A percentile compares a stretch with the other conserved stretches of the same genome.
phyloP scores from a whole-genome alignment of 2,797 vertebrate species.

The Dromococcyx pavoninus region DNA sequence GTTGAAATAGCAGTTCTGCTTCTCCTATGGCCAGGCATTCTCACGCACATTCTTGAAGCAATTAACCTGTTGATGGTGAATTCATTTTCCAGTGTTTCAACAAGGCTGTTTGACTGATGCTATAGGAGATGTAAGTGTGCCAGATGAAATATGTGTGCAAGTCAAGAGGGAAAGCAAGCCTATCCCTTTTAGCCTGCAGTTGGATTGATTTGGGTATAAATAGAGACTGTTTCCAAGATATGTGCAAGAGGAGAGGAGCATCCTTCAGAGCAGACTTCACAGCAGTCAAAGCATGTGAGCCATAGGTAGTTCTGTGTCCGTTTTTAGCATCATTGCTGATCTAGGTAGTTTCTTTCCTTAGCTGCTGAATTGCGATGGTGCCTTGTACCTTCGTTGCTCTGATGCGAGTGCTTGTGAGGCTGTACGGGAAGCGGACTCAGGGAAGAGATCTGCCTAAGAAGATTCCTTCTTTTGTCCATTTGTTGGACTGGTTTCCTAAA shows the following conservation, averaged over 20 bases:
- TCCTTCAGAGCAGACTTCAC: neutral
- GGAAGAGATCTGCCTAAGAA: neutral
- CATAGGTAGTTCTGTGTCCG: accelerated
- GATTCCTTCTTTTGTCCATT: neutral
- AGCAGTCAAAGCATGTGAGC: accelerated
- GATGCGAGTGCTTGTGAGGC: neutral
- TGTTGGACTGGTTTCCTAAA: neutral
- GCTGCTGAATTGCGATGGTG: neutral
- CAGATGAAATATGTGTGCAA: neutral
- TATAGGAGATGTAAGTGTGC: neutral
- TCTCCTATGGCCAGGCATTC: neutral
- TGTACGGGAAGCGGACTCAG: neutral
- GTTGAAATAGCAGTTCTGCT: neutral
- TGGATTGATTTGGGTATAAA: neutral
- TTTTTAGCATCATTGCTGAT: neutral
- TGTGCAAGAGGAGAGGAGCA: neutral
- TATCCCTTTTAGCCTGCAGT: neutral
- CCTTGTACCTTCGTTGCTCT: accelerated
- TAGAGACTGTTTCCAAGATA: neutral
- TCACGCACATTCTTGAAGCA: neutral
- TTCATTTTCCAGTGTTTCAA: neutral
- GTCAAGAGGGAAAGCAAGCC: neutral
- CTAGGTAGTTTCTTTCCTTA: neutral
- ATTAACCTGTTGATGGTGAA: neutral
- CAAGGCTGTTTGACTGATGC: neutral